Evolutionary conservation across 2,113 vertebrate species (phyloP), one percentile per base, ranked within the genome.

Genomic region (Lampris megalopsis): DNA sequence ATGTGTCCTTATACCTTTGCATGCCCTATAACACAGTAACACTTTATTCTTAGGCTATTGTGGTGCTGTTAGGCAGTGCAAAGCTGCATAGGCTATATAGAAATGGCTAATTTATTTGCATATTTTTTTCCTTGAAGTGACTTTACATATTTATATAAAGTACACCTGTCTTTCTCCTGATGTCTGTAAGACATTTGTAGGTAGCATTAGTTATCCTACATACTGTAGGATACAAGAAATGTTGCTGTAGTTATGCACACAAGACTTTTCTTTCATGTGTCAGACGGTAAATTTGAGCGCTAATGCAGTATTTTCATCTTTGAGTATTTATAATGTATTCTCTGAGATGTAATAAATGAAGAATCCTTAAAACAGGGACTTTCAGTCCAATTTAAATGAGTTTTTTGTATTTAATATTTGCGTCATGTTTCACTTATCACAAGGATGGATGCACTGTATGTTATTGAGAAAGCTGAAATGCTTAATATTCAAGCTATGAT

Each of bases 41-140:
- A 86, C 79, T 87, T 88, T 84, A 80, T 89, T 88, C 89, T 91
- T 86, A 89, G 86, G 86, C 84, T 88, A 88, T 92, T 83, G 92
- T 91, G 87, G 91, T 93, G 87, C 88, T 91, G 85, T 88, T 89
- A 91, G 89, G 90, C 89, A 87, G 92, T 79, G 82, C 74, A 89
- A 85, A 79, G 63, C 90, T 92, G 90, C 89, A 87, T 91, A 90
- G 74, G 88, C 88, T 91, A 80, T 91, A 80, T 88, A 91, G 84
- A 89, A 85, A 81, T 85, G 66, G 83, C 89, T 88, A 84, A 86
- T 90, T 92, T 85, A 80, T 91, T 88, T 86, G 81, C 75, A 62
- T 89, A 79, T 83, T 84, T 84, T 76, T 84, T 81, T 75, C 87
- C 87, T 88, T 88, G 71, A 85, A 89, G 91, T 89, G 90, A 91